Base-by-base conservation (phyloP, 1,140 invertebrate genomes). In the Tigriopus japonicus region DNA sequence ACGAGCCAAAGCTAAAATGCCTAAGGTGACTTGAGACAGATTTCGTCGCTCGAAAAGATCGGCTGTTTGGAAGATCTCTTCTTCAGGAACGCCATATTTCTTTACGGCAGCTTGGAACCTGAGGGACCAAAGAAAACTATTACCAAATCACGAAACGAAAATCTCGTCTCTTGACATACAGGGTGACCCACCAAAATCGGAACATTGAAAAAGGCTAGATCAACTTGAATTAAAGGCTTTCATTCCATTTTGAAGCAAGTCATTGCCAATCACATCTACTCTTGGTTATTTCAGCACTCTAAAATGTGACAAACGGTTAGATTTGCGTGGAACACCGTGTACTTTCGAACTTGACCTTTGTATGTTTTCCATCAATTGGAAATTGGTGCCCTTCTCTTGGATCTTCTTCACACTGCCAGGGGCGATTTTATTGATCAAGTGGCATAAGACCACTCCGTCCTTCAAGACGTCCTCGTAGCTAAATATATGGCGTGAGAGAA, bases 301-400 rank as follows among this genome's bases (percentile, higher is more conserved):
- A n/a, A n/a, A n/a, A n/a, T n/a, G n/a, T n/a, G n/a, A n/a, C n/a
- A n/a, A n/a, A n/a, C n/a, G n/a, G n/a, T n/a, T n/a, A n/a, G n/a
- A n/a, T n/a, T n/a, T n/a, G n/a, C n/a, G n/a, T n/a, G n/a, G n/a
- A n/a, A n/a, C n/a, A n/a, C n/a, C n/a, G 28, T 35, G 28, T 35
- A 35, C 3, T 35, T 35, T 9, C n/a, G n/a, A n/a, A 35, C 28
- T 35, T 35, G 28, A 35, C 28, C 28, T 82, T 71, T 93, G 88
- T 67, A 97, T 86, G 71, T 98, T 98, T 74, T 98, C 92, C 92
- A 98, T 97, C 64, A 98, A 77, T 66, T 95, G 92, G 74, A 98
- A 98, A 66, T 94, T 94, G 23, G 90, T 92, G 66, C 93, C 93
- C 54, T 85, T 89, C 49, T 84, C 80, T 72, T 96, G 91, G 62